phyloP scores from a whole-genome alignment of 2,113 vertebrate genomes.

The Condylura cristata region DNA sequence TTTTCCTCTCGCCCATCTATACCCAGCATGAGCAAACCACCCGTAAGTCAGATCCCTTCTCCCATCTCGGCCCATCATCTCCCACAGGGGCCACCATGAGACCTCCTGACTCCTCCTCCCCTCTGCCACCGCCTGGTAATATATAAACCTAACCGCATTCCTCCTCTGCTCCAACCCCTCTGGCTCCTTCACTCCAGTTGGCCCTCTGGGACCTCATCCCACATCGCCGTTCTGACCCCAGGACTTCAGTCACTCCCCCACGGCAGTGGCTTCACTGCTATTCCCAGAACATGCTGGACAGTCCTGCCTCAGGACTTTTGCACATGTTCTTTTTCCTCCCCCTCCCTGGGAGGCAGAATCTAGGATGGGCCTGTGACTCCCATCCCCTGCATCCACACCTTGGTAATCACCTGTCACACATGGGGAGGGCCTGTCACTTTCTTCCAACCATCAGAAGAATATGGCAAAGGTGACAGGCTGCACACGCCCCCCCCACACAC shows the following conservation, averaged over 20 bases:
- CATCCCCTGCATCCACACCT: neutral
- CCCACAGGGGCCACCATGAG: neutral
- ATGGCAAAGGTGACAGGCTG: neutral
- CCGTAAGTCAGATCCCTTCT: neutral
- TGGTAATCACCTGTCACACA: neutral
- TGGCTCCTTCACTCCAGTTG: neutral
- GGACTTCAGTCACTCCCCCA: neutral
- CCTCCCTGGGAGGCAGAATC: neutral
- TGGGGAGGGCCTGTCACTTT: neutral
- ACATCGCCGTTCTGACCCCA: neutral
- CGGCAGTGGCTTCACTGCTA: neutral
- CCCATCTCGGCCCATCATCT: neutral
- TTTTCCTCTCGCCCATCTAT: neutral
- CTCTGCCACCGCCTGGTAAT: neutral
- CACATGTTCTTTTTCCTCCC: neutral
- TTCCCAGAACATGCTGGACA: neutral
- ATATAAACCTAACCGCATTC: neutral
- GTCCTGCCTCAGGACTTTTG: neutral
- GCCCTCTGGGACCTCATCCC: neutral
- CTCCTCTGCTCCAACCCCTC: neutral
- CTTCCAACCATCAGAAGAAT: neutral
- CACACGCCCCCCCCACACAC: too few species aligned
- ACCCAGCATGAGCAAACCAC: neutral
- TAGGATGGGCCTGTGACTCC: neutral
- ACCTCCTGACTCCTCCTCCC: neutral